Evolutionary conservation across 2,797 vertebrate species (phyloP).

Genomic region (Enteromius unitaeniatus): DNA sequence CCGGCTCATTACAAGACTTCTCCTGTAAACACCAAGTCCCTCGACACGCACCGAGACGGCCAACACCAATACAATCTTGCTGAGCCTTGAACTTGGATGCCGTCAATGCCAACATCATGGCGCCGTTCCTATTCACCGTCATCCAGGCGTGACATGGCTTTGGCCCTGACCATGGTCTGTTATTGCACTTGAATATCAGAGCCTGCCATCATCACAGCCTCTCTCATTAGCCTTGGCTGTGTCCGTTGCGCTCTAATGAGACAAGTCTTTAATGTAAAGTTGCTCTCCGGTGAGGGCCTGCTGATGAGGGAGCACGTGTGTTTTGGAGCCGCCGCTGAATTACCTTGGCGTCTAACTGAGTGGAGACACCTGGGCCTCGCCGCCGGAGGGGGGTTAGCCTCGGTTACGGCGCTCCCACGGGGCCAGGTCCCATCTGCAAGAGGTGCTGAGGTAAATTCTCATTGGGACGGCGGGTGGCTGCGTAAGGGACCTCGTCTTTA

Average conservation of each 20-base stretch:
- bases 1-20: constrained; percentile 3
- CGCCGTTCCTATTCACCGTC: constrained; percentile 53
- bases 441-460: constrained; percentile 78
- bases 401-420: constrained; percentile 74
- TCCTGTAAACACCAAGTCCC: constrained; percentile 18
- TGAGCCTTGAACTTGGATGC: constrained; percentile 74
- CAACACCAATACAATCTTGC: constrained; percentile 40
- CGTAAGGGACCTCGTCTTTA: constrained; percentile 58
- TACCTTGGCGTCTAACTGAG: constrained; percentile 77
- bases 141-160: constrained; percentile 71
- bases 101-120: constrained; percentile 57
- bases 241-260: constrained; percentile 82
- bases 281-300: constrained; percentile 55
- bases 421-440: constrained; percentile 87
- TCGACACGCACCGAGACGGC: background rate
- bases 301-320: constrained; percentile 74
- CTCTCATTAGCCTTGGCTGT: constrained; percentile 78
- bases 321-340: constrained; percentile 80
- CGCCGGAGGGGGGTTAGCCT: constrained; percentile 74
- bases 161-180: constrained; percentile 80
- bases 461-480: constrained; percentile 67
- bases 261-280: constrained; percentile 82
- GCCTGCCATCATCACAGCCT: constrained; percentile 76
- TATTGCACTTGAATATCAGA: constrained; percentile 79
- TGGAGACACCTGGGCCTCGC: constrained; percentile 84